phyloP scores from a whole-genome alignment of 2,888 invertebrate genomes.

The Cinara cedri region DNA sequence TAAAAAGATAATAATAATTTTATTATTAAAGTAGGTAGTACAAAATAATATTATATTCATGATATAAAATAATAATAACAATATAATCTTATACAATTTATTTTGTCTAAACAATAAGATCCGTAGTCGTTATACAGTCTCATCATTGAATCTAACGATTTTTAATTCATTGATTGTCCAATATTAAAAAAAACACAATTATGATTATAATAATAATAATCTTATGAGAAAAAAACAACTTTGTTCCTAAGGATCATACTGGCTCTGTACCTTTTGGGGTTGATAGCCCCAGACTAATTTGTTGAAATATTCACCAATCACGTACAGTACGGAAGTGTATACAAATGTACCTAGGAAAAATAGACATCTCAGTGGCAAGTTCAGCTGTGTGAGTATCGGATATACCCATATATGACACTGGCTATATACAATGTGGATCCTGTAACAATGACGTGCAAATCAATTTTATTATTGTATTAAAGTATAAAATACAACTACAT shows the following conservation, averaged over 20 bases:
- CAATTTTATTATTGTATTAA: no score
- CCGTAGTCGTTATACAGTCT: conserved; percentile 44
- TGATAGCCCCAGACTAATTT: conserved; percentile 69
- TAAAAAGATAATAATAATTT: conserved; percentile 8
- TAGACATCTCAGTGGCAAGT: conserved; percentile 73
- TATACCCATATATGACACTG: conserved; percentile 88
- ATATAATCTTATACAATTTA: conserved; percentile 33
- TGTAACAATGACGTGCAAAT: no score
- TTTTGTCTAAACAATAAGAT: conserved; percentile 10
- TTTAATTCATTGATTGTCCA: conserved; percentile 4
- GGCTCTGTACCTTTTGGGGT: conserved; percentile 64
- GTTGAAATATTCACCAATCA: conserved; percentile 76
- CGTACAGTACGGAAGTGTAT: conserved; percentile 71
- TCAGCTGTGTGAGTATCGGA: conserved; percentile 81
- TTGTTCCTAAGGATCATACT: conserved; percentile 40
- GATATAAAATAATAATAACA: conserved; percentile 32
- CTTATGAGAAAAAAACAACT: conserved; percentile 9
- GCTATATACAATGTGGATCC: conserved; percentile 75
- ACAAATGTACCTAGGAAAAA: conserved; percentile 75
- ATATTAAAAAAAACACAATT: background rate
- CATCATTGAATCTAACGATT: conserved; percentile 35
- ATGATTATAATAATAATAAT: conserved; percentile 22
- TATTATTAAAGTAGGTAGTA: background rate
- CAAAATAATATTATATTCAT: conserved; percentile 4
- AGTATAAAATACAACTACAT: no score